These are phyloP conservation scores for Ochlodes sylvanus DNA, from an alignment of 2,888 invertebrate species.

Conservation along the genomic window DNA sequence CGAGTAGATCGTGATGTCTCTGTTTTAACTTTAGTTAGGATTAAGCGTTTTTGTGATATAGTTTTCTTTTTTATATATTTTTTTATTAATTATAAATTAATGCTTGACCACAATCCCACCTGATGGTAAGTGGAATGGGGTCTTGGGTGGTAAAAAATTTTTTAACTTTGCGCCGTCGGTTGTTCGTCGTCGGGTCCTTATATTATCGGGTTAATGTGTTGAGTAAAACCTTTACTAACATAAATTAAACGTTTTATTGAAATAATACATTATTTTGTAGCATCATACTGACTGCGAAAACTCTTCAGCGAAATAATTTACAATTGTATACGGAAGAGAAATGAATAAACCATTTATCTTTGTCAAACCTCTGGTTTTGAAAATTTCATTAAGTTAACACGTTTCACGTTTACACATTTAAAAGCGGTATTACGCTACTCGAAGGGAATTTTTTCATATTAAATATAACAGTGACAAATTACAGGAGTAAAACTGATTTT, in stretches of 20 bases:
- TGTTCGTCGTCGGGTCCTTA: no score
- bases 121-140: no score
- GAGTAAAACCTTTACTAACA: background rate
- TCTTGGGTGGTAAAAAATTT: no score
- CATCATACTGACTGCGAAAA: background rate
- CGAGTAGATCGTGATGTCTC: no score
- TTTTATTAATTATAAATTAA: background rate
- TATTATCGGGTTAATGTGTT: no score
- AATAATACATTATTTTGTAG: background rate
- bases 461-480: slow-evolving; percentile 8
- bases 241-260: background rate
- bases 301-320: slow-evolving; percentile 16
- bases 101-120: no score
- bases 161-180: no score
- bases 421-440: slow-evolving; percentile 2
- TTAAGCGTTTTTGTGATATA: no score
- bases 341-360: slow-evolving; percentile 25
- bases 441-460: background rate
- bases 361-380: slow-evolving; percentile 19
- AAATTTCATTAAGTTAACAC: slow-evolving; percentile 23
- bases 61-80: no score
- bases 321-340: slow-evolving; percentile 20
- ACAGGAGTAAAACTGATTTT: background rate
- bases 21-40: no score
- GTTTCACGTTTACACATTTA: slow-evolving; percentile 10